Evolutionary conservation across 2,113 vertebrate genomes (phyloP).

Genomic region (Micronisus gabar): DNA sequence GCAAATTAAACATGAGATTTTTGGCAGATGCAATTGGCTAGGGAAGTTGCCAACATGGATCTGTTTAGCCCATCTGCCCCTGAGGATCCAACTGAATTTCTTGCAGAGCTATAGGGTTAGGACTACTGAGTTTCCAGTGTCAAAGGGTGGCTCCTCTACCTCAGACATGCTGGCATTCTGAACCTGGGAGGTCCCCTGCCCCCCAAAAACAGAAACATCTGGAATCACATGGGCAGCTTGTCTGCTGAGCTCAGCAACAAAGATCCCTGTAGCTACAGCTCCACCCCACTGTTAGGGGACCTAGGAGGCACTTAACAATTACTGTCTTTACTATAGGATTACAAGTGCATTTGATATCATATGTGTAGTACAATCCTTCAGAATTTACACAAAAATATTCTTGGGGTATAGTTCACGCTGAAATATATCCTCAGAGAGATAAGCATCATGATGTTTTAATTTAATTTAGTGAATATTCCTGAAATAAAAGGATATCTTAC

Average conservation of each 20-base stretch:
- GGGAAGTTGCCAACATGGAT: neutral
- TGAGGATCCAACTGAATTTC: constrained; percentile 12
- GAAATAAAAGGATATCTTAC: constrained; percentile 20
- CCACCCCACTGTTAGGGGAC: constrained; percentile 47
- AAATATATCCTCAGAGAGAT: neutral
- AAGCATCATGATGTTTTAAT: constrained; percentile 18
- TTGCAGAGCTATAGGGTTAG: constrained; percentile 12
- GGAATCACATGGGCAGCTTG: constrained; percentile 57
- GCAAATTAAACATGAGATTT: constrained; percentile 9
- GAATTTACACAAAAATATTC: constrained; percentile 14
- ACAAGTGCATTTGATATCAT: neutral
- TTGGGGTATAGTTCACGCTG: neutral
- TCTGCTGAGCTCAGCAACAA: constrained; percentile 70
- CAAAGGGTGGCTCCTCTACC: constrained; percentile 33
- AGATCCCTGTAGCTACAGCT: constrained; percentile 33
- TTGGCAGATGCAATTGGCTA: neutral
- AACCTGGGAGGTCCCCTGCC: constrained; percentile 61
- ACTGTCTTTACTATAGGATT: constrained; percentile 7
- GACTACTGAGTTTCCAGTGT: constrained; percentile 42
- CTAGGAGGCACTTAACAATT: constrained; percentile 30
- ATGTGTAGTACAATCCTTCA: neutral
- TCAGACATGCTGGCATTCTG: constrained; percentile 48
- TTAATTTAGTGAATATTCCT: constrained; percentile 17
- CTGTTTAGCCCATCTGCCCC: constrained; percentile 9
- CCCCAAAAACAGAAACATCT: constrained; percentile 62